These are phyloP conservation scores for Petrocephalus sullivani DNA, from an alignment of 2,797 vertebrate species.

Conservation along the genomic window DNA sequence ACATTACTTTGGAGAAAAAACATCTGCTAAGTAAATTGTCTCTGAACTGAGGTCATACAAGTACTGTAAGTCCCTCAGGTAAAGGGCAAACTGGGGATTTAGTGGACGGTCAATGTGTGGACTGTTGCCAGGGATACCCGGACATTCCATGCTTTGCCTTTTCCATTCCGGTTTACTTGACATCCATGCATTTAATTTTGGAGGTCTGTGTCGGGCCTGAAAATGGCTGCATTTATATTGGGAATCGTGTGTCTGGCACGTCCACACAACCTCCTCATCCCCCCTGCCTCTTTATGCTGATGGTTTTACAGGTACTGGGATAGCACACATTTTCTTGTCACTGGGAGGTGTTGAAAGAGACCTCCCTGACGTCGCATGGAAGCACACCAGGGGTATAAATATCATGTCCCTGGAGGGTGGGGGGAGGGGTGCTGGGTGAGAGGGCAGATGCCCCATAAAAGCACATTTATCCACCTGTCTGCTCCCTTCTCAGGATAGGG, in stretches of 20 bases:
- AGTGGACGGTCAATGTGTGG: not conserved
- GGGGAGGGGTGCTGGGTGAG: not conserved
- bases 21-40: not conserved
- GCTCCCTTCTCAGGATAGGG: conserved; percentile 9
- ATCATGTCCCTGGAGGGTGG: not conserved
- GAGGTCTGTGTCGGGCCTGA: not conserved
- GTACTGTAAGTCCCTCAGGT: not conserved
- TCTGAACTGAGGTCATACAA: not conserved
- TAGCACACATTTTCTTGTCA: not conserved
- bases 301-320: not conserved
- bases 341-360: not conserved
- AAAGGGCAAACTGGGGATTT: not conserved
- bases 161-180: not conserved
- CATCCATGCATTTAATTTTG: not conserved
- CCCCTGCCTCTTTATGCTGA: not conserved
- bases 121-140: not conserved
- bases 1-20: not conserved
- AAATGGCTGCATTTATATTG: not conserved
- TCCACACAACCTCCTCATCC: not conserved
- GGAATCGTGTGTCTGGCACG: not conserved
- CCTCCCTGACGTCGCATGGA: not conserved
- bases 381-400: not conserved
- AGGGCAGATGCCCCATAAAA: not conserved
- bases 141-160: not conserved
- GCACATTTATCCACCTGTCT: not conserved